Evolutionary conservation across 2,113 vertebrate species (phyloP).

Genomic region (Sporophila hypoxantha): DNA sequence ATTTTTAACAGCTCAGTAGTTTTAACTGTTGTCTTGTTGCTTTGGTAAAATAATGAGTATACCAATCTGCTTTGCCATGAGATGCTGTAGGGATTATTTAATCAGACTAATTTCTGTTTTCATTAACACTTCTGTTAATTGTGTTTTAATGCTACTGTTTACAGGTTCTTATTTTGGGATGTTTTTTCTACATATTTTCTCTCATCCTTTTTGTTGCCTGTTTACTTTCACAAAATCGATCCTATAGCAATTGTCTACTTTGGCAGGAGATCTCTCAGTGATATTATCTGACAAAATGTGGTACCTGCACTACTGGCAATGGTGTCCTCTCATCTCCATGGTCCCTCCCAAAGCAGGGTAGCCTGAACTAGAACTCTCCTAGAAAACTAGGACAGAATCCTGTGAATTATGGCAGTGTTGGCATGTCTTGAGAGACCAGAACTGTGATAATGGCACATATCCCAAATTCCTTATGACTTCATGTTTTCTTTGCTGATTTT

Average conservation of each 20-base stretch:
- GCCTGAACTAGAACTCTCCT: background rate
- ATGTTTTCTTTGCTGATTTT: background rate
- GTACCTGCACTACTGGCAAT: background rate
- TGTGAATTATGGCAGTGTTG: background rate
- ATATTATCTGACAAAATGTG: background rate
- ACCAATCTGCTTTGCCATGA: background rate
- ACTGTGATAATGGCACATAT: background rate
- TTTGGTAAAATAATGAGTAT: background rate
- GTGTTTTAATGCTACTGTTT: background rate
- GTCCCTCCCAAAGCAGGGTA: background rate
- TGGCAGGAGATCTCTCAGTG: background rate
- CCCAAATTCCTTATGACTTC: background rate
- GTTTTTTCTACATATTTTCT: background rate
- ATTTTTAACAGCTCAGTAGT: background rate
- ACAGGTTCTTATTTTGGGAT: background rate
- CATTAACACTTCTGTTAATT: background rate
- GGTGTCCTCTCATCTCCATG: background rate
- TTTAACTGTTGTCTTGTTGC: background rate
- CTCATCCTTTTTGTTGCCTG: background rate
- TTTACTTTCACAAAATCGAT: background rate
- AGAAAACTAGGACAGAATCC: background rate
- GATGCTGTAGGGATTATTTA: background rate
- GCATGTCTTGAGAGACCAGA: background rate
- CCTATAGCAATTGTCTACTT: background rate
- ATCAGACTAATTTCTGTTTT: background rate